phyloP scores from a whole-genome alignment of 1,140 invertebrate species.

The Sycophaga agraensis region DNA sequence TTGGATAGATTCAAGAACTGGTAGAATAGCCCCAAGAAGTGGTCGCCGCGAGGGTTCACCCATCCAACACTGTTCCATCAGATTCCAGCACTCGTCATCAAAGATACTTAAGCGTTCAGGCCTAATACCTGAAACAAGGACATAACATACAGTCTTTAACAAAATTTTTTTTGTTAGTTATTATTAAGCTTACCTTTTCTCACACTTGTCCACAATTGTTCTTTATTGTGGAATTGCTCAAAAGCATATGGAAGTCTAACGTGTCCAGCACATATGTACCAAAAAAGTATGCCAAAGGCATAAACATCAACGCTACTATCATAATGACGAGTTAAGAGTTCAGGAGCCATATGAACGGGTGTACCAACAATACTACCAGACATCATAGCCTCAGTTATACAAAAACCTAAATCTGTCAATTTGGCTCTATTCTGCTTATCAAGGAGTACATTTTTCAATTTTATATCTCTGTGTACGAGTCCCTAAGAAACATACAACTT shows the following conservation, averaged over 20 bases:
- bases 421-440: constrained; percentile 76
- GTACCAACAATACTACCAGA: constrained; percentile 84
- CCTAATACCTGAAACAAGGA: constrained; percentile 60
- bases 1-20: constrained; percentile 62
- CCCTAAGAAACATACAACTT: constrained; percentile 54
- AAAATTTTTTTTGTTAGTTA: too few species aligned
- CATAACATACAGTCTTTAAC: too few species aligned
- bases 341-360: constrained; percentile 91
- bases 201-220: constrained; percentile 84
- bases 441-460: constrained; percentile 86
- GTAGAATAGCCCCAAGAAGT: constrained; percentile 75
- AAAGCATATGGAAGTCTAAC: constrained; percentile 78
- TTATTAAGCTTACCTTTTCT: constrained; percentile 72
- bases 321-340: constrained; percentile 79
- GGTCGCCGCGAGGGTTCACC: constrained; percentile 75
- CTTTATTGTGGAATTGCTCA: constrained; percentile 85
- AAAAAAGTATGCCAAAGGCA: constrained; percentile 89
- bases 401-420: constrained; percentile 88
- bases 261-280: constrained; percentile 86
- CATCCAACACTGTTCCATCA: constrained; percentile 87
- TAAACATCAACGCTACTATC: constrained; percentile 88
- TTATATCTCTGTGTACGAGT: constrained; percentile 86
- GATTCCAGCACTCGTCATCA: constrained; percentile 77
- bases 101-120: constrained; percentile 77
- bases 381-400: constrained; percentile 90